phyloP scores from a whole-genome alignment of 2,888 invertebrate genomes.

The Ochropleura plecta region DNA sequence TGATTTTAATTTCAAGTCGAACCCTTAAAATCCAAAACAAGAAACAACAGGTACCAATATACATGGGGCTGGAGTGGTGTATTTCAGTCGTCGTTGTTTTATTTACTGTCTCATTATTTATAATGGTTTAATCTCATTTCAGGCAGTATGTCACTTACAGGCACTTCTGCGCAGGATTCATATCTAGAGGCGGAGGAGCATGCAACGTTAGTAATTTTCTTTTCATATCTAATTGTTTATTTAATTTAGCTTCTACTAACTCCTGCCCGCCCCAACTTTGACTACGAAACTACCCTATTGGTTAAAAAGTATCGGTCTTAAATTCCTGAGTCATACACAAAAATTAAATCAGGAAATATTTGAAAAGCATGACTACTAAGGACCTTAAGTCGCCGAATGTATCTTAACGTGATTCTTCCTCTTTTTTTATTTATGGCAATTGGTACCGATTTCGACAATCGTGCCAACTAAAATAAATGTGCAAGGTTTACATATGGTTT shows the following conservation, averaged over 20 bases:
- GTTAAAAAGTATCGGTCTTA: not conserved
- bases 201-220: constrained; percentile 69
- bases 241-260: not conserved
- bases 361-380: too few relatives aligned
- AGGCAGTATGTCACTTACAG: constrained; percentile 70
- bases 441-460: too few relatives aligned
- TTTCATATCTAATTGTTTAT: not conserved
- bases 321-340: too few relatives aligned
- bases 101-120: not conserved
- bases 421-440: too few relatives aligned
- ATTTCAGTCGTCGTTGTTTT: not conserved
- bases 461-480: not conserved
- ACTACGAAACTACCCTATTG: not conserved
- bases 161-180: constrained; percentile 76
- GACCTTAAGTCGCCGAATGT: too few relatives aligned
- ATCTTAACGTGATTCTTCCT: too few relatives aligned
- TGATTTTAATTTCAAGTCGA: too few relatives aligned
- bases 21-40: too few relatives aligned
- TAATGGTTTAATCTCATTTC: constrained; percentile 40
- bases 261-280: not conserved
- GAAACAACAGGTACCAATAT: not conserved
- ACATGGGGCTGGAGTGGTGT: not conserved
- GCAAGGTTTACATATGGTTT: not conserved
- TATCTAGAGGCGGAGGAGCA: constrained; percentile 70
- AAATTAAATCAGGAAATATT: too few relatives aligned